Evolutionary conservation across 1,140 invertebrate species (phyloP), one percentile per base, ranked within the genome.

Genomic region (Probaryconus sp.): DNA sequence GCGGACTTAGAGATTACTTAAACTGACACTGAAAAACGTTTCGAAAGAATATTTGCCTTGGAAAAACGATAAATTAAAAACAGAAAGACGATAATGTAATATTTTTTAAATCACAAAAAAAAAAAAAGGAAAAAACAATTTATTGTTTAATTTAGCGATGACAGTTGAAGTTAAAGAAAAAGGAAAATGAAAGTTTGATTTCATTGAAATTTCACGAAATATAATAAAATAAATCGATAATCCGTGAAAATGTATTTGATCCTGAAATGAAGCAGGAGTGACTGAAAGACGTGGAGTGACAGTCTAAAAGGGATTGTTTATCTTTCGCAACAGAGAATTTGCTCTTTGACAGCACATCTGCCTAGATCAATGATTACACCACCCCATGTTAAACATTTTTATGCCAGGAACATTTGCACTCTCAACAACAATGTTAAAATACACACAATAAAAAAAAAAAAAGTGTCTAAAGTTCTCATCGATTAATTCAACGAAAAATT

Each of bases 321-420:
- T 64, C 28, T 64, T 64, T 56, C 50, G 11, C 35, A 48, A 51
- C 10, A 14, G 9, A 4, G 26, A 63, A 43, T 45, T 64, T 24
- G 26, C 6, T 33, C 50, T 26, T 42, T 71, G 68, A 60, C 67
- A 61, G 56, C 47, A 42, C 67, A 70, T 70, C 55, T 61, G 55
- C 21, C 38, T 61, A 31, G 38, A 61, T 48, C 24, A 20, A 37
- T 16, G 31, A 70, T 53, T 42, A 24, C 13, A 11, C 6, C 21
- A 11, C 38, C 26, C 6, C 7, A 21, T 5, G 26, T 24, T 9
- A 17, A 5, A 37, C 21, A 48, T 50, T 37, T 21, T 7, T 31
- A 2, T 9, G 30, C n/a, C n/a, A n/a, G n/a, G n/a, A n/a, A n/a
- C n/a, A n/a, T n/a, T 24, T 24, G 21, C 21, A 24, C 21, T 3